Conservation (phyloP, 2,797 vertebrate genomes). For the Cossypha dichroa region DNA sequence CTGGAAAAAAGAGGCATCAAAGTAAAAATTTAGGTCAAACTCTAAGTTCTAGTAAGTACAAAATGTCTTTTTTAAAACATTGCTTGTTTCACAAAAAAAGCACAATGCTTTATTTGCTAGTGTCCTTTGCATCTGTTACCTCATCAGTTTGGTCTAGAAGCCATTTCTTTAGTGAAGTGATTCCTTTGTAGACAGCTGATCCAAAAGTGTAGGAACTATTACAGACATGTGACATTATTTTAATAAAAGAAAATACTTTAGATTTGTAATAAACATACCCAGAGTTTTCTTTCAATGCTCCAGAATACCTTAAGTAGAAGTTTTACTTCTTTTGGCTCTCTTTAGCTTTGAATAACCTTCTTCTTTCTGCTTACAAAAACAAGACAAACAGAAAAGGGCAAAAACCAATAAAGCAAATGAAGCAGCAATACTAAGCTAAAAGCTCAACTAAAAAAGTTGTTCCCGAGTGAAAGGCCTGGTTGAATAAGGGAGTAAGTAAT, state of each 20-base stretch:
- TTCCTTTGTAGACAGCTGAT: neutral
- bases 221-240: neutral
- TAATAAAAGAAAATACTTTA: neutral
- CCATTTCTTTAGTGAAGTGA: neutral
- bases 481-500: neutral
- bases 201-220: neutral
- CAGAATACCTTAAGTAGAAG: neutral
- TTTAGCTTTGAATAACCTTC: constrained; percentile 33
- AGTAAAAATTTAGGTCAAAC: neutral
- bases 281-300: neutral
- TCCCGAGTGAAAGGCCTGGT: neutral
- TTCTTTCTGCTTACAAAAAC: constrained; percentile 44
- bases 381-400: neutral
- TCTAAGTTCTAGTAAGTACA: neutral
- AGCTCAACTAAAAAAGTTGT: neutral
- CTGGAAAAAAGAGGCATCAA: neutral
- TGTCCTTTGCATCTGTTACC: neutral
- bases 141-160: neutral
- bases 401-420: neutral
- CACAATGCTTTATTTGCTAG: neutral
- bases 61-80: neutral
- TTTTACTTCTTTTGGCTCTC: constrained; percentile 40
- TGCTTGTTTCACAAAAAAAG: neutral
- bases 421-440: neutral
- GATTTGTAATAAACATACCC: constrained; percentile 6